Base-by-base conservation (phyloP, 1,140 invertebrate genomes). In the Macrosteles quadrilineatus region DNA sequence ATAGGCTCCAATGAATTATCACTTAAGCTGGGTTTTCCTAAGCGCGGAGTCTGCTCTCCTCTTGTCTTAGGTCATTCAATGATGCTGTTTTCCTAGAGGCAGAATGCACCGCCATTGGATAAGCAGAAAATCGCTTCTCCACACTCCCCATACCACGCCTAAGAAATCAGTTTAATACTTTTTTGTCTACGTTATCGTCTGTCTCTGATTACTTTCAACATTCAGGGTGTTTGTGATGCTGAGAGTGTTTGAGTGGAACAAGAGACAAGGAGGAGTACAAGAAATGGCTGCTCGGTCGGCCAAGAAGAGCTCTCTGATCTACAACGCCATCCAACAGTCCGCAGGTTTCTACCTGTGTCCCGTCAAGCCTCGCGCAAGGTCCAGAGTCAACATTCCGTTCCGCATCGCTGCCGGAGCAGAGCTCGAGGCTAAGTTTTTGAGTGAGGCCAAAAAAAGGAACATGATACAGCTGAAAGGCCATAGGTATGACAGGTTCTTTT, bases 391-490 rank as follows among this genome's bases (percentile, higher is more conserved):
- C 78, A 86, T 98, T 21, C 92, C 95, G 0, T 98, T 99, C 80
- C 87, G 94, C 75, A 90, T 99, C 76, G 87, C 87, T 29, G 83
- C 83, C 12, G 90, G 90, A 17, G 82, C 93, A 73, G 94, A 96
- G 66, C 83, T 86, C 0, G 79, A 98, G 29, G 96, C 98, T 79
- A 91, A 91, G 75, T 99, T 99, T 75, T 75, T 98, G 21, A 84
- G 89, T 47, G 89, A 92, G 70, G 93, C 97, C 1, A 84, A 88
- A 71, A 84, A 88, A 40, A 80, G 84, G 9, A 88, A 88, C 47
- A 91, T 98, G 85, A 86, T 96, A 68, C 91, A 95, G 75, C 82
- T 99, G 21, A 98, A 98, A 82, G 98, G 98, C 36, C 97, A 99
- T 81, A 91, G 95, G 87, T 93, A n/a, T n/a, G n/a, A n/a, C n/a